Base-by-base conservation (phyloP, 92 coral and sea anemone species). In the Parazoanthus atlanticus region DNA sequence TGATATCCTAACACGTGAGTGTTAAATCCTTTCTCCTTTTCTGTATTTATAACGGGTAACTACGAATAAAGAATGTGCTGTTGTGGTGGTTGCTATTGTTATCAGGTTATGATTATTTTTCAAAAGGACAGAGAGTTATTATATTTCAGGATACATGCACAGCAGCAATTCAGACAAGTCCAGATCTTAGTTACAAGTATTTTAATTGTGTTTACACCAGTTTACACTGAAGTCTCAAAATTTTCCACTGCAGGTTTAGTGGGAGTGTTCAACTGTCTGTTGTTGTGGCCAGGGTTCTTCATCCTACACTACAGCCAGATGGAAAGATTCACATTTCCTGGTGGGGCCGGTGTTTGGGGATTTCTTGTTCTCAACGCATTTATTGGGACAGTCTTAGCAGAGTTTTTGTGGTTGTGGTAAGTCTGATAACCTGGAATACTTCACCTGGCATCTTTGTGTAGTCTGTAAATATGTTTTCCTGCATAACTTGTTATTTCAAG, bases 201-300 rank as follows among this genome's bases (percentile, higher is more conserved):
- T 69, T 29, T n/a, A 1, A 69, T 69, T 29, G 74, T 69, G 0
- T 9, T 29, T 69, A 52, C 58, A 52, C 58, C 12, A 19, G 0
- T 9, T 29, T 69, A 52, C 58, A 52, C 58, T 52, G 58, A 13
- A 52, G 2, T 15, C 58, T 12, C 58, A 52, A 12, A 12, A 25
- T 25, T 16, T 56, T 36, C 52, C 29, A 13, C 80, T 88, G 13
- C 90, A 97, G 99, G 99, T 78, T 90, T 97, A 82, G 99, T 97
- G 16, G 99, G 99, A 46, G 77, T 91, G 19, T 93, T 97, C 72
- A 93, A 94, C 81, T 85, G 89, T 25, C 25, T 92, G 31, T 90
- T 97, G 8, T 86, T 97, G 10, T 97, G 99, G 99, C 99, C 99
- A 12, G 99, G 98, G 12, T 94, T 97, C 86, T 93, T 93, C 30